Evolutionary conservation across 2,113 vertebrate species (phyloP).

Genomic region (Turnix velox): DNA sequence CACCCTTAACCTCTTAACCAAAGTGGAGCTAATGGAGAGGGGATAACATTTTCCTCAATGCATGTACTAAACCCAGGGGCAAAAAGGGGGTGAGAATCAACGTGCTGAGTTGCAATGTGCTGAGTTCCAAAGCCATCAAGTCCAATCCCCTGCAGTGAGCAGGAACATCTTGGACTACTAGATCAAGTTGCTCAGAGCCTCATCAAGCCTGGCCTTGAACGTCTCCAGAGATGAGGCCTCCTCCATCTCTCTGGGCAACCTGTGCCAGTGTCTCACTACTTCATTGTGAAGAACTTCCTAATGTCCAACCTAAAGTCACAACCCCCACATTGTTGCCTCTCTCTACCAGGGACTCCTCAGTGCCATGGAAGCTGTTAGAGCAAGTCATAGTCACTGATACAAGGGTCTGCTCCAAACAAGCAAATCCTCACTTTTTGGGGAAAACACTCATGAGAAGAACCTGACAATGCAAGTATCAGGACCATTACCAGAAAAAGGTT

Average conservation of each 20-base stretch:
- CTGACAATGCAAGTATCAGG: background rate
- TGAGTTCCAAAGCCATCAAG: too few species aligned
- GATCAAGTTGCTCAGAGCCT: too few species aligned
- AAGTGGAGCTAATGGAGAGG: background rate
- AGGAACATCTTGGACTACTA: too few species aligned
- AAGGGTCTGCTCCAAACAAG: background rate
- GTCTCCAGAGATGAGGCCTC: too few species aligned
- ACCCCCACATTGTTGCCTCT: background rate
- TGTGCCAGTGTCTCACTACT: too few species aligned
- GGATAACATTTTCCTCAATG: background rate
- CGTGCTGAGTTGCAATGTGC: too few species aligned
- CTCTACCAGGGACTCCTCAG: background rate
- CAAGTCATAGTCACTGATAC: background rate
- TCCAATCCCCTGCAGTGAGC: too few species aligned
- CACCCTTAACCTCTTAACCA: background rate
- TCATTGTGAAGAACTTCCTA: too few species aligned
- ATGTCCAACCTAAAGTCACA: too few species aligned
- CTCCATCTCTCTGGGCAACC: too few species aligned
- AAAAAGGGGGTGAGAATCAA: fast-evolving
- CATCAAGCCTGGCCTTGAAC: too few species aligned
- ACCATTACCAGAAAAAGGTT: background rate
- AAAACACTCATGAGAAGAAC: background rate
- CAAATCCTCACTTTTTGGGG: background rate
- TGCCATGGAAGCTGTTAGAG: background rate
- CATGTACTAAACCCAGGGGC: background rate